These are phyloP conservation scores for Rhabdomys pumilio DNA, from an alignment of 2,797 vertebrate species.

Conservation along the genomic window DNA sequence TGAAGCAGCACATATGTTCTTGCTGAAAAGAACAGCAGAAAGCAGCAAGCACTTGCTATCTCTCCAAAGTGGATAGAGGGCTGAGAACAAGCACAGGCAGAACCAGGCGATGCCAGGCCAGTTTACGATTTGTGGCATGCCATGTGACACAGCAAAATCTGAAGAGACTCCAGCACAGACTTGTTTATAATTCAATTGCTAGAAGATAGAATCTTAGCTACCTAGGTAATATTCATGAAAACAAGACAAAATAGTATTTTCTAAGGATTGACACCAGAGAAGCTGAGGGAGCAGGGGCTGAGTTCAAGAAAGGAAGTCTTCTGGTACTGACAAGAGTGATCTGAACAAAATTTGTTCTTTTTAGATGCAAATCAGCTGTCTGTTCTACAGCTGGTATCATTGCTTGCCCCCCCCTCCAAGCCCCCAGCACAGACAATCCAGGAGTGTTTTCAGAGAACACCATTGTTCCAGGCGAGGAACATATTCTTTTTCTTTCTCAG, in stretches of 20 bases:
- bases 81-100: background rate
- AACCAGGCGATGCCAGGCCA: background rate
- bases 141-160: background rate
- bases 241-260: constrained; percentile 70
- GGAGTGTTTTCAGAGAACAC: constrained; percentile 28
- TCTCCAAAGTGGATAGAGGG: constrained; percentile 7
- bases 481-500: background rate
- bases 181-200: constrained; percentile 50
- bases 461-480: background rate
- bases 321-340: constrained; percentile 77
- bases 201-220: constrained; percentile 36
- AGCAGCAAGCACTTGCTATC: background rate
- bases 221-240: constrained; percentile 68
- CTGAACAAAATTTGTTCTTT: constrained; percentile 82
- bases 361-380: constrained; percentile 79
- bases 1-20: constrained; percentile 72
- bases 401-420: background rate
- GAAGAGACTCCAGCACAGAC: background rate
- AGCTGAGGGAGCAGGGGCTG: constrained; percentile 19
- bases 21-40: constrained; percentile 72
- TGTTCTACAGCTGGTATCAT: constrained; percentile 66
- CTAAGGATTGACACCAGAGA: constrained; percentile 63
- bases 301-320: constrained; percentile 70
- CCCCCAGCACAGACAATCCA: background rate
- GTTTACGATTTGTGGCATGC: background rate